Conservation (phyloP, 2,797 vertebrate genomes). For the Pelodytes ibericus region DNA sequence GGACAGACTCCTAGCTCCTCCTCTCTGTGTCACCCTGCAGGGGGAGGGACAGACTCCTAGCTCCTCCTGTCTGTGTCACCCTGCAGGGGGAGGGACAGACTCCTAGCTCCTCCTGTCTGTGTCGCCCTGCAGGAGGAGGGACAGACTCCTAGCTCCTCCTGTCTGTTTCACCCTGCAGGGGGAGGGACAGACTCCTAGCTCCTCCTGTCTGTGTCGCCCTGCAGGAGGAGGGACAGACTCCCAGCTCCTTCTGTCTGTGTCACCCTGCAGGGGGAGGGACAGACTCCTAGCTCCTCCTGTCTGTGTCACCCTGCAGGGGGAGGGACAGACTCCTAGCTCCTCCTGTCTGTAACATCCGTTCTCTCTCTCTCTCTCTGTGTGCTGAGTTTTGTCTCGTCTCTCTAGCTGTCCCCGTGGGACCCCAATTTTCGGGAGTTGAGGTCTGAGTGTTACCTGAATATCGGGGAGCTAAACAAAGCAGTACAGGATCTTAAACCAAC, state of each 20-base stretch:
- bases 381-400: neutral
- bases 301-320: neutral
- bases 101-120: too few species aligned
- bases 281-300: too few species aligned
- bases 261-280: too few species aligned
- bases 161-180: neutral
- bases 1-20: too few species aligned
- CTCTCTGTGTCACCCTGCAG: too few species aligned
- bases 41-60: too few species aligned
- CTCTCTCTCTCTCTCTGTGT: neutral
- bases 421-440: constrained; percentile 79
- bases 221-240: too few species aligned
- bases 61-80: too few species aligned
- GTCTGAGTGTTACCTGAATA: constrained; percentile 77
- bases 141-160: neutral
- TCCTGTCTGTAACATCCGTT: neutral
- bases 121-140: neutral
- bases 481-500: constrained; percentile 81
- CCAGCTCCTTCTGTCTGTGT: too few species aligned
- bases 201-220: too few species aligned
- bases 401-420: constrained; percentile 82
- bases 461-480: constrained; percentile 79
- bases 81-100: too few species aligned
- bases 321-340: neutral
- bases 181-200: neutral